Evolutionary conservation across 2,888 invertebrate species (phyloP).

Genomic region (Cetonia aurata): DNA sequence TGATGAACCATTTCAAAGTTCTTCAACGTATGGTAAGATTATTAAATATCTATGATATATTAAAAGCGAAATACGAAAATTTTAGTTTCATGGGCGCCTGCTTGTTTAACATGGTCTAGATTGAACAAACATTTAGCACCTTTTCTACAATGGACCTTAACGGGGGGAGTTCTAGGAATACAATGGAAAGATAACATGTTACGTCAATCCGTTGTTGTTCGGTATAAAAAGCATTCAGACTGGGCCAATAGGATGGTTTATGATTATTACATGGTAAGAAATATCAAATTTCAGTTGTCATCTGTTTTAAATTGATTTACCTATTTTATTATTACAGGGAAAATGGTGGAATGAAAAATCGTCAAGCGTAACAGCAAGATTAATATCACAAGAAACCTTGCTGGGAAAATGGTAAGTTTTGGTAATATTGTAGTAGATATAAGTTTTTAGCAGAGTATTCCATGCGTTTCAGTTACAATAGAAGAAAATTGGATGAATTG

Average conservation of each 20-base stretch:
- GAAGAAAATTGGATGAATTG: constrained; percentile 84
- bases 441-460: neutral
- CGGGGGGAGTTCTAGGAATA: constrained; percentile 72
- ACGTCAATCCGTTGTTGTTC: constrained; percentile 72
- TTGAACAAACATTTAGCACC: constrained; percentile 75
- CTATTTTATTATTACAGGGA: constrained; percentile 65
- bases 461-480: constrained; percentile 75
- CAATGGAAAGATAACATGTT: constrained; percentile 76
- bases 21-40: constrained; percentile 72
- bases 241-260: constrained; percentile 69
- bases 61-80: neutral
- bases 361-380: constrained; percentile 71
- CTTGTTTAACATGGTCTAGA: constrained; percentile 77
- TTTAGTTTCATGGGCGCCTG: constrained; percentile 78
- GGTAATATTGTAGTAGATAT: neutral
- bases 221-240: constrained; percentile 72
- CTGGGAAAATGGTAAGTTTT: constrained; percentile 65
- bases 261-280: constrained; percentile 73
- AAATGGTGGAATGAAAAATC: constrained; percentile 72
- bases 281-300: constrained; percentile 6
- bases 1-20: constrained; percentile 74
- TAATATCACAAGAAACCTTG: constrained; percentile 71
- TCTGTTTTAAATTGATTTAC: neutral
- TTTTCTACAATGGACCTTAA: constrained; percentile 74
- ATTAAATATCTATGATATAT: no score